Evolutionary conservation across 1,140 invertebrate species (phyloP).

Genomic region (Manduca sexta): DNA sequence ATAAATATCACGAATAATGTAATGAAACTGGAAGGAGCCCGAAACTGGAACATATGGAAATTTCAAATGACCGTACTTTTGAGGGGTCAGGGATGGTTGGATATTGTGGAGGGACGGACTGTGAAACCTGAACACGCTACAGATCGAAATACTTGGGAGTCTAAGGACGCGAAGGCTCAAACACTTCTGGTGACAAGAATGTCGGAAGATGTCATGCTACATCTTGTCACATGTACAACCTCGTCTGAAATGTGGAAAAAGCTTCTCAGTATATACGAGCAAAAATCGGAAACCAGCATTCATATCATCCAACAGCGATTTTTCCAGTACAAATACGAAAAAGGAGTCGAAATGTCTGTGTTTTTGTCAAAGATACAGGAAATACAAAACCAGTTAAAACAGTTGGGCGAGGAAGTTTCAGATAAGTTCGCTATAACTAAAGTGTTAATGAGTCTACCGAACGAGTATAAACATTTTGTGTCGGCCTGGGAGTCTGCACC

Average conservation of each 20-base stretch:
- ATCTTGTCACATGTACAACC: constrained; percentile 9
- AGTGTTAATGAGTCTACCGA: constrained; percentile 9
- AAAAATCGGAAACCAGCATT: constrained; percentile 8
- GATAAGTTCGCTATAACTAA: constrained; percentile 11
- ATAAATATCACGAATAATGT: neutral
- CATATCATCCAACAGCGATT: constrained; percentile 13
- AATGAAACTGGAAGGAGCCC: constrained; percentile 10
- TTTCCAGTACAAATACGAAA: constrained; percentile 13
- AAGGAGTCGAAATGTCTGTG: constrained; percentile 10
- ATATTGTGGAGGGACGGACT: constrained; percentile 5
- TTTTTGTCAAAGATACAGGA: constrained; percentile 13
- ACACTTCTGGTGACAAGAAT: constrained; percentile 11
- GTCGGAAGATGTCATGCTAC: constrained; percentile 11
- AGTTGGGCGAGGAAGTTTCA: constrained; percentile 10
- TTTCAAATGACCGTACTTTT: constrained; percentile 7
- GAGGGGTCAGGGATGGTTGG: constrained; percentile 5
- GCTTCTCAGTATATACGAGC: constrained; percentile 7
- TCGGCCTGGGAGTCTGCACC: constrained; percentile 8
- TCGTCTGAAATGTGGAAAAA: constrained; percentile 11
- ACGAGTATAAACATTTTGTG: constrained; percentile 10
- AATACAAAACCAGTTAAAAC: constrained; percentile 9
- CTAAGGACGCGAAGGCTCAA: constrained; percentile 9
- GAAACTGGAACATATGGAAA: constrained; percentile 14
- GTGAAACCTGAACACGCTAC: constrained; percentile 1
- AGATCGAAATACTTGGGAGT: constrained; percentile 1